These are phyloP conservation scores for Abramis brama DNA, from an alignment of 2,113 vertebrate genomes.

Conservation along the genomic window DNA sequence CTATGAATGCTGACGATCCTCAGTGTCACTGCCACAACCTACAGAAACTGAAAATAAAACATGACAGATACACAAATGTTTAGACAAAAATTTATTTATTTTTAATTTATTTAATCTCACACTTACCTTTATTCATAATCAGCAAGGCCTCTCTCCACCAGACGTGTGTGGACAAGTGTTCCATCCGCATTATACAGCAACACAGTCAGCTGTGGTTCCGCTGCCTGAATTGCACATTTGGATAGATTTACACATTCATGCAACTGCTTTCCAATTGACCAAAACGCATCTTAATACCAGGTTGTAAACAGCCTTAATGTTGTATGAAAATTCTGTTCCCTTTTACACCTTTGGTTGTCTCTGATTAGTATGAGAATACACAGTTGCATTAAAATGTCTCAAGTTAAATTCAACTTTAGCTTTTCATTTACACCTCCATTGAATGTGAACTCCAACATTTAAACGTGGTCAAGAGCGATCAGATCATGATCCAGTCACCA, in stretches of 20 bases:
- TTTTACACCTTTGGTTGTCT: background rate
- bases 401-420: background rate
- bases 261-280: too few species aligned
- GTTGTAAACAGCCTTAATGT: background rate
- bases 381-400: background rate
- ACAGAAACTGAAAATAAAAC: background rate
- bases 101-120: background rate
- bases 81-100: too few species aligned
- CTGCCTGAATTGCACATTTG: conserved; percentile 68
- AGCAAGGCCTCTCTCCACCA: conserved; percentile 85
- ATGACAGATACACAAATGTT: background rate
- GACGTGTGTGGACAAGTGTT: conserved; percentile 77
- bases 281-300: too few species aligned
- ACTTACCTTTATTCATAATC: conserved; percentile 69
- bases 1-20: background rate
- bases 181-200: conserved; percentile 78
- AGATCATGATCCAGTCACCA: background rate
- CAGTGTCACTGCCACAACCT: background rate
- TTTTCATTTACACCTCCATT: background rate
- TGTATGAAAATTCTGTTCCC: background rate
- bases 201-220: conserved; percentile 78
- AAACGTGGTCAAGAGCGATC: background rate
- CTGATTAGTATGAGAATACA: background rate
- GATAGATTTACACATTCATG: background rate
- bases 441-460: background rate